phyloP scores from a whole-genome alignment of 1,140 invertebrate genomes.

The Drosophila pachea region DNA sequence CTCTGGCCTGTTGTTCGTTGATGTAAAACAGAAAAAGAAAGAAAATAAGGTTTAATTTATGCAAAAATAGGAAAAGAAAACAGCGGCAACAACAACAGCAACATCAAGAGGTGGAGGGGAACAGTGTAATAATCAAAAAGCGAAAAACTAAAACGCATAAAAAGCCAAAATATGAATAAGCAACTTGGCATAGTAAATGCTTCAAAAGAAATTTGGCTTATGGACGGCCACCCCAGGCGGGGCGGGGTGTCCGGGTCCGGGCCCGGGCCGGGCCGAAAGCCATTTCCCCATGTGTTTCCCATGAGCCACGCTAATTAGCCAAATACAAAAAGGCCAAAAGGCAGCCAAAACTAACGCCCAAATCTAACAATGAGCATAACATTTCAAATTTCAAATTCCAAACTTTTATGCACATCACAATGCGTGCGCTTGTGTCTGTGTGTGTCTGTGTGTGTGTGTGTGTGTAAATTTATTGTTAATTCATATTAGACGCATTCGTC shows the following conservation, averaged over 20 bases:
- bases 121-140: constrained; percentile 11
- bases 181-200: constrained; percentile 54
- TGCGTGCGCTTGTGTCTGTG: constrained; percentile 31
- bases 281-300: constrained; percentile 67
- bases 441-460: constrained; percentile 16
- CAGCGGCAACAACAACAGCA: too few relatives aligned
- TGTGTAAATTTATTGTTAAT: constrained; percentile 50
- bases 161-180: constrained; percentile 51
- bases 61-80: constrained; percentile 52
- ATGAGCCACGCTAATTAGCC: constrained; percentile 73
- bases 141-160: constrained; percentile 27
- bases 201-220: constrained; percentile 66
- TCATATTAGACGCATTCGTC: constrained; percentile 74
- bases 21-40: constrained; percentile 34
- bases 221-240: constrained; percentile 56
- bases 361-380: constrained; percentile 71
- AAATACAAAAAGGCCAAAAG: constrained; percentile 57
- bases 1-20: constrained; percentile 5
- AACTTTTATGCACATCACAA: too few relatives aligned
- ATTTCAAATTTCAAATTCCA: constrained; percentile 52
- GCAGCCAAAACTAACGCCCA: constrained; percentile 23
- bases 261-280: constrained; percentile 30
- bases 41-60: constrained; percentile 64
- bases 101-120: neutral
- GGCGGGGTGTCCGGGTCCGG: too few relatives aligned